Evolutionary conservation across 2,888 invertebrate species (phyloP).

Genomic region (Argyresthia albistria): DNA sequence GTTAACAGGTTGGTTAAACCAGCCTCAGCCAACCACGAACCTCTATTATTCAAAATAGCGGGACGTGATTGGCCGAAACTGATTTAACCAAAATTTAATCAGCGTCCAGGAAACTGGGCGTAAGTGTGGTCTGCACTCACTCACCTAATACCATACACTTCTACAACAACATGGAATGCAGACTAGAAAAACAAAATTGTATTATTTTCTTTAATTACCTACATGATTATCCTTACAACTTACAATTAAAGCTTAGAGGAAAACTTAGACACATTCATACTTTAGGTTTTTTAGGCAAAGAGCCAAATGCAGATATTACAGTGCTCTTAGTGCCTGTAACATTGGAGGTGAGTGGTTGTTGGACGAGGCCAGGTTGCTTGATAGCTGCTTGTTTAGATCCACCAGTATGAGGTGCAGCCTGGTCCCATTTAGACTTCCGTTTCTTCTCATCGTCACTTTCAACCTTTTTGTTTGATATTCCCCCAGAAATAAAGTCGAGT

Average conservation of each 20-base stretch:
- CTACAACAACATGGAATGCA: too few relatives aligned
- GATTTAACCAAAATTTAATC: too few relatives aligned
- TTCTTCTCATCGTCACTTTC: slow-evolving; percentile 85
- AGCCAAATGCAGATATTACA: slow-evolving; percentile 94
- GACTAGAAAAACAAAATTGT: neutral
- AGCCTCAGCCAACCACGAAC: too few relatives aligned
- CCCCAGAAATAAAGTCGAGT: slow-evolving; percentile 87
- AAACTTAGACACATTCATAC: slow-evolving; percentile 28
- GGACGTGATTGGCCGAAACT: too few relatives aligned
- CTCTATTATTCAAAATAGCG: too few relatives aligned
- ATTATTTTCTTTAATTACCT: too few relatives aligned
- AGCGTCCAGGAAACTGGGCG: too few relatives aligned
- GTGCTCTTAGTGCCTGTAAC: slow-evolving; percentile 93
- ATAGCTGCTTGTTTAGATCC: slow-evolving; percentile 60
- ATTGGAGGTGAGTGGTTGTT: slow-evolving; percentile 82
- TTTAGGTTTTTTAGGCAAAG: slow-evolving; percentile 86
- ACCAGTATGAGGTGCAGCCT: slow-evolving; percentile 77
- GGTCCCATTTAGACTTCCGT: slow-evolving; percentile 94
- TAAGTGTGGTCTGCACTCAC: too few relatives aligned
- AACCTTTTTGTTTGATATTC: slow-evolving; percentile 66
- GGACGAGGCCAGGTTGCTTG: slow-evolving; percentile 79
- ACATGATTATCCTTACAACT: neutral
- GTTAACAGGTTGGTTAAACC: too few relatives aligned
- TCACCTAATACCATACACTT: too few relatives aligned
- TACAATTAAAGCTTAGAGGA: neutral